Evolutionary conservation across 2,888 invertebrate species (phyloP), one percentile per base, ranked within the genome.

Genomic region (Drosophila seclusa): DNA sequence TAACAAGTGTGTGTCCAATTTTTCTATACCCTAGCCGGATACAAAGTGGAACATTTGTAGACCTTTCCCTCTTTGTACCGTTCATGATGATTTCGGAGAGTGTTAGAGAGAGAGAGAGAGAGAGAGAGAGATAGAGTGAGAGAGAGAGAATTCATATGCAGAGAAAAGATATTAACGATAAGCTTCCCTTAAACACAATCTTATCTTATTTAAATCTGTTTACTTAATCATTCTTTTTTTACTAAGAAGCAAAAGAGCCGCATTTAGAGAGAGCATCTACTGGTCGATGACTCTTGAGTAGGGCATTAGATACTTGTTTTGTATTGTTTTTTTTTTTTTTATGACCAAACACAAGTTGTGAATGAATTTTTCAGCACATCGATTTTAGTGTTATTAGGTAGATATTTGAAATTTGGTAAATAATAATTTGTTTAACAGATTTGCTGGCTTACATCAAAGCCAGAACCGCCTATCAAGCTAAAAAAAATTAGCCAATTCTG

Each of bases 401-500:
- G 36, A 60, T 54, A 66, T 80, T 76, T 68, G 60, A 57, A 70
- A 81, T 77, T 77, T 81, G 87, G 71, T 73, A 68, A 89, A 81
- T 86, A 81, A 63, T 87, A 90, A 87, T 87, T 87, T 90, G 90
- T 89, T 82, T 78, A 78, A 75, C 89, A 75, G 79, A 79, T 84
- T 90, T 83, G 85, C 71, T 76, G 76, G 73, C 76, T 84, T 89
- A 87, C 87, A 87, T 87, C 87, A 87, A 87, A 86, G 75, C 70
- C 70, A 68, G 73, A 90, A 83, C 89, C 87, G 87, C 87, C 88
- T 67, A 71, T 68, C 38, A 69, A 53, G 38, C 60, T 42, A 63
- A 63, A 34, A 60, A 57, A 62, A 67, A 61, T 59, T 68, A 68
- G 70, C 58, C n/a, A 38, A 79, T 77, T 78, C 87, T 78, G 66